Evolutionary conservation across 2,113 vertebrate species (phyloP).

Genomic region (Callocephalon fimbriatum): DNA sequence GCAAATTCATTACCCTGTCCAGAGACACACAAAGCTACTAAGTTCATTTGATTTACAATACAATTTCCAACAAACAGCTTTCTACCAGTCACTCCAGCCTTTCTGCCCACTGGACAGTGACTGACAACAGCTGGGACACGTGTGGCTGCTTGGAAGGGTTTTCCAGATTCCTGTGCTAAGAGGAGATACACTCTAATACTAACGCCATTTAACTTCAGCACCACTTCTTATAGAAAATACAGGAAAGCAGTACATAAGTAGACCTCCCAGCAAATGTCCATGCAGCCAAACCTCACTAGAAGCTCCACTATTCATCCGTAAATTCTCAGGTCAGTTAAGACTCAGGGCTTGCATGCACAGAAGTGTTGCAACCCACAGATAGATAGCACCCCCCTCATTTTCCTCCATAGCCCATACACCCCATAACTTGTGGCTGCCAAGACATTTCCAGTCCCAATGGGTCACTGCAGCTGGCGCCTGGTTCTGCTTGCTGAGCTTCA

Average conservation of each 20-base stretch:
- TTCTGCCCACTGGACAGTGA: neutral
- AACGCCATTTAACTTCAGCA: neutral
- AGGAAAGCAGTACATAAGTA: neutral
- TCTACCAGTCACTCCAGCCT: neutral
- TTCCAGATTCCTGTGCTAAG: neutral
- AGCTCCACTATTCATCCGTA: neutral
- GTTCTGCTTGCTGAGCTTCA: neutral
- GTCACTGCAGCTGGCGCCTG: neutral
- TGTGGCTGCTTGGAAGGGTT: neutral
- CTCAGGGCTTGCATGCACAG: rapidly evolving
- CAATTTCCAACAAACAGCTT: neutral
- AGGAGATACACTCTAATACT: neutral
- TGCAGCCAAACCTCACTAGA: neutral
- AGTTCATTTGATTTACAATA: constrained; percentile 28
- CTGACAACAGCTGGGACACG: neutral
- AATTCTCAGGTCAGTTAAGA: neutral
- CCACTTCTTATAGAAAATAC: neutral
- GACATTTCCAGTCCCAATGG: rapidly evolving
- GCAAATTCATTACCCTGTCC: constrained; percentile 54
- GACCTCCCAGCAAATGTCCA: neutral
- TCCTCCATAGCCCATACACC: neutral
- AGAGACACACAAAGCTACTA: constrained; percentile 18
- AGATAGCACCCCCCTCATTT: rapidly evolving
- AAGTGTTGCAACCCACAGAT: rapidly evolving
- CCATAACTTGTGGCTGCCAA: neutral